phyloP scores from a whole-genome alignment of 2,888 invertebrate genomes.

The Uloborus plumipes region DNA sequence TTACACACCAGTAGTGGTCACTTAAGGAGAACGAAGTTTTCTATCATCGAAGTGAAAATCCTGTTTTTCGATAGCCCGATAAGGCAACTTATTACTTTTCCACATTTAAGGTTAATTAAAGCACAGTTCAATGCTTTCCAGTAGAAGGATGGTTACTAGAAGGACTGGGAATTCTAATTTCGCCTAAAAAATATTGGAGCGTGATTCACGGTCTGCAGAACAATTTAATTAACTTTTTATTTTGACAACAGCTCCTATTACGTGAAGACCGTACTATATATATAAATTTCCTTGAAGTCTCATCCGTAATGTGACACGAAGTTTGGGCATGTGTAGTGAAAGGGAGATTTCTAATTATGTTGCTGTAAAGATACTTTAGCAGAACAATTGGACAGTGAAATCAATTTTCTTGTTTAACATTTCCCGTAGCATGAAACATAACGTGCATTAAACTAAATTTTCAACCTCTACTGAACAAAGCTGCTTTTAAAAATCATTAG shows the following conservation, averaged over 20 bases:
- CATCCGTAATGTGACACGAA: no score
- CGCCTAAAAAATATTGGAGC: constrained; percentile 20
- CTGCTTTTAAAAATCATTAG: no score
- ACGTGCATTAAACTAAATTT: no score
- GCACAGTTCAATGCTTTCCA: constrained; percentile 31
- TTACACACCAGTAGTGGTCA: not conserved
- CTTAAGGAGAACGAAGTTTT: not conserved
- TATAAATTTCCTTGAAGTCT: no score
- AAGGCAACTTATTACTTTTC: not conserved
- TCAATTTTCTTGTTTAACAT: no score
- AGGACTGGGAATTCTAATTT: constrained; percentile 19
- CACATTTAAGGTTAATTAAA: constrained; percentile 41
- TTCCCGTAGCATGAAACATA: no score
- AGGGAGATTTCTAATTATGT: not conserved
- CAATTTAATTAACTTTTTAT: constrained; percentile 26
- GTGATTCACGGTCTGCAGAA: constrained; percentile 17
- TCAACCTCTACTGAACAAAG: no score
- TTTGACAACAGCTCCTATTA: no score
- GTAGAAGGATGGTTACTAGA: constrained; percentile 12
- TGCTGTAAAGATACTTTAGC: no score
- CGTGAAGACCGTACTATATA: no score
- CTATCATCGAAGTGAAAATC: constrained; percentile 1
- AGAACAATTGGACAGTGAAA: no score
- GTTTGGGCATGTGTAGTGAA: no score
- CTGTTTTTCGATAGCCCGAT: not conserved